Conservation (phyloP, 2,797 vertebrate species). For the Triplophysa bombifrons region DNA sequence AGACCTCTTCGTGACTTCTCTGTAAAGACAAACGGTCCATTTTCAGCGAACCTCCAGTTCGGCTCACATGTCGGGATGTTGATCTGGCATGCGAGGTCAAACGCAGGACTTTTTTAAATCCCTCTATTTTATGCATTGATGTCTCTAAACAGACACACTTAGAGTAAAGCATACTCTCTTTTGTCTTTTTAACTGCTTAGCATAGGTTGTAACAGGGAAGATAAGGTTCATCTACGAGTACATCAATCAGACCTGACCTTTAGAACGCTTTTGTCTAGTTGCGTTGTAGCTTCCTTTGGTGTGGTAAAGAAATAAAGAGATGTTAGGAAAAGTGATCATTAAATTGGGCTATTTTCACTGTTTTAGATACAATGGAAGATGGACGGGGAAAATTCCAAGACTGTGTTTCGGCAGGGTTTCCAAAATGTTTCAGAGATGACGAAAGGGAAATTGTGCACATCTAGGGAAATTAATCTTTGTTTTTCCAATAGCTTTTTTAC, state of each 20-base stretch:
- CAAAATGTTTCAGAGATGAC: not conserved
- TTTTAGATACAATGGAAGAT: conserved; percentile 12
- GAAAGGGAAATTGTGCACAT: conserved; percentile 15
- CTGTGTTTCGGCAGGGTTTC: conserved; percentile 1
- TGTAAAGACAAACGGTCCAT: conserved; percentile 33
- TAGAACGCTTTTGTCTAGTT: conserved; percentile 1
- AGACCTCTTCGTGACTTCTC: conserved; percentile 38
- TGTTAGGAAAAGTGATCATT: not conserved
- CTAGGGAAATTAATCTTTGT: not conserved
- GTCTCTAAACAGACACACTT: conserved; percentile 5
- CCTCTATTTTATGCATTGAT: conserved; percentile 10
- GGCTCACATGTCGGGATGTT: not conserved
- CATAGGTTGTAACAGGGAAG: conserved; percentile 24
- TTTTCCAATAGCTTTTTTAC: not conserved
- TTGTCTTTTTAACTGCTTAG: conserved; percentile 26
- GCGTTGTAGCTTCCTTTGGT: not conserved
- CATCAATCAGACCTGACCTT: conserved; percentile 4
- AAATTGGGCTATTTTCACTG: not conserved
- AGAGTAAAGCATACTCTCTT: not conserved
- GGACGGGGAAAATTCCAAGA: not conserved
- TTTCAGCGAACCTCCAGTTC: conserved; percentile 20
- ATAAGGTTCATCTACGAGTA: conserved; percentile 6
- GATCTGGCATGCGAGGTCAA: conserved; percentile 15
- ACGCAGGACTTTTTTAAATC: conserved; percentile 1
- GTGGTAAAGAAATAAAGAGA: not conserved